Conservation (phyloP, 2,113 vertebrate genomes). For the Saguinus midas region DNA sequence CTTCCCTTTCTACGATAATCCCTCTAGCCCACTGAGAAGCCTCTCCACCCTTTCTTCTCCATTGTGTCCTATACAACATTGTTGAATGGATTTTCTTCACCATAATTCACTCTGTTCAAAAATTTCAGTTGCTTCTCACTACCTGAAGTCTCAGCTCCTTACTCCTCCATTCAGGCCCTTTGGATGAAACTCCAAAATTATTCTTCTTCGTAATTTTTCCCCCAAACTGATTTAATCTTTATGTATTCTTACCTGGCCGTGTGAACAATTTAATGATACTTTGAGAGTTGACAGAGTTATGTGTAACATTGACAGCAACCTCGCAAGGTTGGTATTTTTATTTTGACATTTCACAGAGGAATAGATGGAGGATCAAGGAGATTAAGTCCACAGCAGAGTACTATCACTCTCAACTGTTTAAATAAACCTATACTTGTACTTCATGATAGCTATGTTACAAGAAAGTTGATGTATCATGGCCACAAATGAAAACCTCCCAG, state of each 20-base stretch:
- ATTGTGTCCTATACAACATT: fast-evolving
- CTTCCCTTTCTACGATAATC: neutral
- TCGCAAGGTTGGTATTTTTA: neutral
- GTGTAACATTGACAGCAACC: neutral
- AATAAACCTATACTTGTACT: neutral
- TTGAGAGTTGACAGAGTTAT: neutral
- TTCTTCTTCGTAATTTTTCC: neutral
- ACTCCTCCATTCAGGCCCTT: neutral
- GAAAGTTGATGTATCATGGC: neutral
- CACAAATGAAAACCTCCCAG: neutral
- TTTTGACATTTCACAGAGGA: neutral
- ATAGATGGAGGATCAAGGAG: neutral
- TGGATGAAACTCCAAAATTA: neutral
- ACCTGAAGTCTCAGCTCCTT: neutral
- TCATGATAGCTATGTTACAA: neutral
- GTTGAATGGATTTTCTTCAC: neutral
- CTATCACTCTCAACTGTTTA: neutral
- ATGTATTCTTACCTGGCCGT: neutral
- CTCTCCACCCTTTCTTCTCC: neutral
- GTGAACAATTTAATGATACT: neutral
- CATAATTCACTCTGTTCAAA: neutral
- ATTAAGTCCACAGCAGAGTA: neutral
- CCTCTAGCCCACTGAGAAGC: fast-evolving
- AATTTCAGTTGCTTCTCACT: neutral
- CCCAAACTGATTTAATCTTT: neutral